Conservation (phyloP, 2,113 vertebrate genomes). For the Thryonomys swinderianus region DNA sequence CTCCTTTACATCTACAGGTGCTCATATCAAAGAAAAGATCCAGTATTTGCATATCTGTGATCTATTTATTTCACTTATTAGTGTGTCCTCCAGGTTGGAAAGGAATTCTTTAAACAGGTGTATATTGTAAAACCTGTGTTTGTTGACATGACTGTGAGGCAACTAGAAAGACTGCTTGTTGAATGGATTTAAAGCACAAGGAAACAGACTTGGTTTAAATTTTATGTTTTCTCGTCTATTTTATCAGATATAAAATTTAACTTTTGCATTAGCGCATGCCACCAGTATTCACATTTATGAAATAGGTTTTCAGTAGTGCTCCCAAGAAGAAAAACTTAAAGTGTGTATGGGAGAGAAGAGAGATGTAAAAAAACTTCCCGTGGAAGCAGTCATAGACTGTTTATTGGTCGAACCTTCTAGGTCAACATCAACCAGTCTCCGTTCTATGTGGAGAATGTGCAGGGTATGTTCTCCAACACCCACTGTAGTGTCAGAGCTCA, state of each 20-base stretch:
- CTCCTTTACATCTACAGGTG: too few species aligned
- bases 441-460: background rate
- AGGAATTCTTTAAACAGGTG: background rate
- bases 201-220: background rate
- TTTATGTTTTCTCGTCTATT: slow-evolving; percentile 11
- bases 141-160: background rate
- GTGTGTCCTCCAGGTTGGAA: too few species aligned
- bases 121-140: background rate
- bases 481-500: background rate
- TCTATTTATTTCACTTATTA: too few species aligned
- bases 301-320: background rate
- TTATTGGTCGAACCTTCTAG: background rate
- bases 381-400: background rate
- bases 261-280: background rate
- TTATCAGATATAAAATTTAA: background rate
- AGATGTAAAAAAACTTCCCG: background rate
- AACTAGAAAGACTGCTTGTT: background rate
- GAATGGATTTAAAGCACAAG: background rate
- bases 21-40: too few species aligned
- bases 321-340: slow-evolving; percentile 14
- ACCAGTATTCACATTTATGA: background rate
- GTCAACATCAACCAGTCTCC: too few species aligned
- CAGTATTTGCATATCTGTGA: too few species aligned
- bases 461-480: background rate
- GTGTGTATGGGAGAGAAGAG: background rate